Evolutionary conservation across 2,797 vertebrate genomes (phyloP).

Genomic region (Sebastes oblongus): DNA sequence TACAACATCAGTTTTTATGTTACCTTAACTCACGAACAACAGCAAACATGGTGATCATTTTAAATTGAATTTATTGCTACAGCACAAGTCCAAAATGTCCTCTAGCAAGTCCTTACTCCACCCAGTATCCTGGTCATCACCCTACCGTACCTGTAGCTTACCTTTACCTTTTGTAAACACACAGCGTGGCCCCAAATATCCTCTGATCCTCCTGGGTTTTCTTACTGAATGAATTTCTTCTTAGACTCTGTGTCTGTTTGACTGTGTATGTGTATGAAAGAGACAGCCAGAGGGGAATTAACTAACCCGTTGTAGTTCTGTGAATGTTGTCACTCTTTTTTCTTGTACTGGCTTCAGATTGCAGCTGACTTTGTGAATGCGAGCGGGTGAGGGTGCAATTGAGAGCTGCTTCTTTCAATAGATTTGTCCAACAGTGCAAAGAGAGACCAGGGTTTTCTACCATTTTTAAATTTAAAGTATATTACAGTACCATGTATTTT

Average conservation of each 20-base stretch:
- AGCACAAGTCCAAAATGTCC: not conserved
- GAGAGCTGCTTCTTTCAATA: conserved; percentile 52
- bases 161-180: conserved; percentile 31
- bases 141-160: conserved; percentile 24
- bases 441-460: conserved; percentile 75
- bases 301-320: conserved; percentile 12
- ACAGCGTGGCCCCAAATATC: conserved; percentile 27
- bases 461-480: conserved; percentile 71
- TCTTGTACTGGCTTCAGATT: conserved; percentile 25
- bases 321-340: conserved; percentile 29
- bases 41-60: not conserved
- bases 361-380: conserved; percentile 1
- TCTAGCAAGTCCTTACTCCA: conserved; percentile 6
- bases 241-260: conserved; percentile 7
- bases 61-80: conserved; percentile 1
- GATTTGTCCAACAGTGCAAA: conserved; percentile 46
- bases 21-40: conserved; percentile 11
- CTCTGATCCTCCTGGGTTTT: conserved; percentile 21
- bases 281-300: not conserved
- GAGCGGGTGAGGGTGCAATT: not conserved
- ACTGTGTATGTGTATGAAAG: not conserved
- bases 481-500: conserved; percentile 67
- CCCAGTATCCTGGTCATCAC: conserved; percentile 3
- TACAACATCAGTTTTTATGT: conserved; percentile 20
- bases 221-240: conserved; percentile 23